phyloP scores from a whole-genome alignment of 2,888 invertebrate genomes.

The Eilema caniola region DNA sequence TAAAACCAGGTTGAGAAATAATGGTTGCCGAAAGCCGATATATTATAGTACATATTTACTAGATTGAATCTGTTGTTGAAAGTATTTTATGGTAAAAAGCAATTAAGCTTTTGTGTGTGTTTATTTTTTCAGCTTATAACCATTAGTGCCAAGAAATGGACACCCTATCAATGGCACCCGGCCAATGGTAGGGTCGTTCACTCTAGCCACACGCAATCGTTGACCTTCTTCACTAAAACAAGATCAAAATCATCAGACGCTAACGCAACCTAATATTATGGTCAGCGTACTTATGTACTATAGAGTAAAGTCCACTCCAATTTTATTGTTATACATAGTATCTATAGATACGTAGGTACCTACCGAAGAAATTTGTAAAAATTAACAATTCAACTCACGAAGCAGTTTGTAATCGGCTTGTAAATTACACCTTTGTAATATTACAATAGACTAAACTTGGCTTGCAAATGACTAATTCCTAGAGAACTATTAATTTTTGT shows the following conservation, averaged over 20 bases:
- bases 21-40: too few species aligned
- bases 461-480: too few species aligned
- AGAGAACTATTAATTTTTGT: too few species aligned
- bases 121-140: too few species aligned
- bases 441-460: too few species aligned
- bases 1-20: too few species aligned
- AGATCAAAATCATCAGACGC: not conserved
- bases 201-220: not conserved
- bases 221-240: not conserved
- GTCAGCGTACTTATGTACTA: not conserved
- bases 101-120: too few species aligned
- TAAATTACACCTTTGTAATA: not conserved
- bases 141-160: too few species aligned
- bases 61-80: too few species aligned
- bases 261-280: not conserved
- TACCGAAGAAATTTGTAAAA: not conserved
- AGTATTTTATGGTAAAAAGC: too few species aligned
- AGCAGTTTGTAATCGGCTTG: not conserved
- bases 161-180: not conserved
- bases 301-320: not conserved
- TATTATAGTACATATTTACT: too few species aligned
- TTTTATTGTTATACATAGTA: not conserved
- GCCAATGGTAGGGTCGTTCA: not conserved
- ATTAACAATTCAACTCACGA: not conserved
- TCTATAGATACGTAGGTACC: not conserved